Conservation (phyloP, 2,113 vertebrate species). For the Amblyopsis rosae region DNA sequence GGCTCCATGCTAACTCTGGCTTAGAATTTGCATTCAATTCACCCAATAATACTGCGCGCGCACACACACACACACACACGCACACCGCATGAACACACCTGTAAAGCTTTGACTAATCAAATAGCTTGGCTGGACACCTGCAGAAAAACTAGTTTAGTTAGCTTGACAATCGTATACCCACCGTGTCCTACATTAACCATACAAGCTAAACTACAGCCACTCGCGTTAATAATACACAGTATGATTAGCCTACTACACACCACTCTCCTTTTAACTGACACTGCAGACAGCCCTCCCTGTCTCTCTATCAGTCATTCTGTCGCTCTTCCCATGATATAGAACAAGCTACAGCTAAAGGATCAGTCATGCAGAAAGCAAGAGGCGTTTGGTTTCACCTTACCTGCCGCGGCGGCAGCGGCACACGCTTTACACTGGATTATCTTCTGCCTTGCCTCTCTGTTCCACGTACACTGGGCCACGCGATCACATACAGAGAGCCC, state of each 20-base stretch:
- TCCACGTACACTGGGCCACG: slow-evolving; percentile 1
- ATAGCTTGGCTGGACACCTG: no score
- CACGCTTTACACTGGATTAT: slow-evolving; percentile 26
- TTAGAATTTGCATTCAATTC: not conserved
- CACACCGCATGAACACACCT: no score
- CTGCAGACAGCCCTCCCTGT: slow-evolving; percentile 4
- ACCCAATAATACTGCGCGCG: not conserved
- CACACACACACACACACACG: no score
- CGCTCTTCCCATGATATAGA: slow-evolving; percentile 6
- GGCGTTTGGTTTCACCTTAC: slow-evolving; percentile 43
- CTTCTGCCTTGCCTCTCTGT: slow-evolving; percentile 34
- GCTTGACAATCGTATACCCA: not conserved
- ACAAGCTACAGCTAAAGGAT: slow-evolving; percentile 6
- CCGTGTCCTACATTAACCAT: slow-evolving; percentile 14
- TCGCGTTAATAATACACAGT: no score
- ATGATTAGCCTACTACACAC: not conserved
- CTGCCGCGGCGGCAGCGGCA: slow-evolving; percentile 24
- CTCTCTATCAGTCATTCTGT: slow-evolving; percentile 9
- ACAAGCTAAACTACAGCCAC: not conserved
- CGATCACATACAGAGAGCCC: slow-evolving; percentile 31
- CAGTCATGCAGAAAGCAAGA: not conserved
- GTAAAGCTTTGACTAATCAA: no score
- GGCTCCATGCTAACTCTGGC: not conserved
- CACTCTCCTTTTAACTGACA: slow-evolving; percentile 21
- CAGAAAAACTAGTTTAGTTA: not conserved